phyloP scores from a whole-genome alignment of 2,113 vertebrate species.

The Ia io region DNA sequence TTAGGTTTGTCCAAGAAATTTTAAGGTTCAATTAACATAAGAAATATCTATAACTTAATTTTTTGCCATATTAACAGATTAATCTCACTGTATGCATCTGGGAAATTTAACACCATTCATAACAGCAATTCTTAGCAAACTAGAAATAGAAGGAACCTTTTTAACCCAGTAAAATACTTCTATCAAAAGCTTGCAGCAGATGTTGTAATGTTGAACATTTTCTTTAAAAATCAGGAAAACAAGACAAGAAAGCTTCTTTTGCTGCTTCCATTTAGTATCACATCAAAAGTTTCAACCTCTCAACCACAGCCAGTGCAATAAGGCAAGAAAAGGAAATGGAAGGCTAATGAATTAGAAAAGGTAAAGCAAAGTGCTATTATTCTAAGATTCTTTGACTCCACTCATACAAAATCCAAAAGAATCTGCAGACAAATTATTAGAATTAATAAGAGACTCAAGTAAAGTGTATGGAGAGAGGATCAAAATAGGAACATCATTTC shows the following conservation, averaged over 20 bases:
- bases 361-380: background rate
- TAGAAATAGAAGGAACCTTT: background rate
- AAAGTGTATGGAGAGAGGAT: background rate
- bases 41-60: slow-evolving; percentile 24
- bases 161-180: background rate
- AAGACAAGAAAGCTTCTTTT: background rate
- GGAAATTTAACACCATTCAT: background rate
- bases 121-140: background rate
- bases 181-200: background rate
- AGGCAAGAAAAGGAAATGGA: background rate
- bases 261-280: background rate
- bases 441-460: background rate
- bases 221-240: background rate
- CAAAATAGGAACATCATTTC: background rate
- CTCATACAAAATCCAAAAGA: background rate
- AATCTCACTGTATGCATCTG: background rate
- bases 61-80: background rate
- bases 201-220: background rate
- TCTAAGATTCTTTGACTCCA: background rate
- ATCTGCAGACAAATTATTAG: background rate
- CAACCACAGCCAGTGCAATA: background rate
- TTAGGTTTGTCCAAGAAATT: background rate
- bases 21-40: background rate
- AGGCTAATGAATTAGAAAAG: background rate
- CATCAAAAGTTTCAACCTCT: background rate